Conservation (phyloP, 2,888 invertebrate species). For the Meiosimyza decipiens region DNA sequence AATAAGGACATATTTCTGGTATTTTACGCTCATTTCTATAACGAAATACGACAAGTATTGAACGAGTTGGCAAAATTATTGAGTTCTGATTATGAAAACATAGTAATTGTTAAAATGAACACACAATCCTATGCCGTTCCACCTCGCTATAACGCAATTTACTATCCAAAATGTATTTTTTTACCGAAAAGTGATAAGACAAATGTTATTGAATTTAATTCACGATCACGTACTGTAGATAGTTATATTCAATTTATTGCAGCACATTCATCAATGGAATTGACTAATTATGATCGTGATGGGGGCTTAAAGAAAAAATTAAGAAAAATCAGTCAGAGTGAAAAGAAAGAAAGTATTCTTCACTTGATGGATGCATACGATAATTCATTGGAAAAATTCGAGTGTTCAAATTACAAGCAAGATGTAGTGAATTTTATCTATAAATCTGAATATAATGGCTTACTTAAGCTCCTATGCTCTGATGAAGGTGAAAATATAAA, state of each 20-base stretch:
- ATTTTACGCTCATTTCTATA: too few species aligned
- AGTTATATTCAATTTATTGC: neutral
- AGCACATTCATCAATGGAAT: constrained; percentile 2
- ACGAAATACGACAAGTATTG: too few species aligned
- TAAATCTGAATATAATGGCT: neutral
- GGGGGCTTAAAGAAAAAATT: neutral
- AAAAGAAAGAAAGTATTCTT: neutral
- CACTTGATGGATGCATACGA: constrained; percentile 1
- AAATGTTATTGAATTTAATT: neutral
- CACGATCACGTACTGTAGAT: neutral
- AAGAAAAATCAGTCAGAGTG: neutral
- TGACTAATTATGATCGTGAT: neutral
- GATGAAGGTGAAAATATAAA: constrained; percentile 4
- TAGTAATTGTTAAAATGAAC: too few species aligned
- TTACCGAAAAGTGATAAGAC: neutral
- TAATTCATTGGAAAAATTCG: neutral
- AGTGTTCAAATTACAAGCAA: neutral
- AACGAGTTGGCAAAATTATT: too few species aligned
- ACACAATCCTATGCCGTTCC: too few species aligned
- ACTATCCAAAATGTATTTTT: neutral
- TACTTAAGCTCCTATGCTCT: neutral
- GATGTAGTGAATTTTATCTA: neutral
- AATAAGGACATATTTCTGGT: too few species aligned
- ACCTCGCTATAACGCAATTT: too few species aligned
- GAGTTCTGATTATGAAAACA: too few species aligned